Conservation (phyloP, 2,888 invertebrate genomes). For the Agrotis segetum region DNA sequence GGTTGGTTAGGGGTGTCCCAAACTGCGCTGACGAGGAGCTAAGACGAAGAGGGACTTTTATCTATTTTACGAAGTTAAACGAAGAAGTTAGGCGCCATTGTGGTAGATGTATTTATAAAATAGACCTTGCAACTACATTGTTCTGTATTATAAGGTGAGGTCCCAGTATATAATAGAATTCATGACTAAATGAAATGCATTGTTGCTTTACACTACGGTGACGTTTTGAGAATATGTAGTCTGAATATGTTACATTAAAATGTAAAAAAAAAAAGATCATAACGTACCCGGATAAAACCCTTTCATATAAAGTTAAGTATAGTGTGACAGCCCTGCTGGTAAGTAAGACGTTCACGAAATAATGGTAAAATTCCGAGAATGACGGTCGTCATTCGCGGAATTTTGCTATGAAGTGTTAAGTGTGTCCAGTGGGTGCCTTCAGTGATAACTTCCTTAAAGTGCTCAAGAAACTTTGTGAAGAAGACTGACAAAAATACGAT, state of each 20-base stretch:
- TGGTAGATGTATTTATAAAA: neutral
- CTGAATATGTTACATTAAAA: no score
- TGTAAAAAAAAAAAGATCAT: no score
- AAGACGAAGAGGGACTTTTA: neutral
- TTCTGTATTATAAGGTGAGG: neutral
- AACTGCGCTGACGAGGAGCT: no score
- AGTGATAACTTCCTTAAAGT: constrained; percentile 19
- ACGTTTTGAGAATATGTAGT: no score
- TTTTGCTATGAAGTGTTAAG: constrained; percentile 35
- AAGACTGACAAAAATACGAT: constrained; percentile 11
- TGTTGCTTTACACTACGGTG: no score
- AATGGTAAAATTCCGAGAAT: constrained; percentile 47
- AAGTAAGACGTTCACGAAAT: constrained; percentile 33
- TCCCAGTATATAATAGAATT: neutral
- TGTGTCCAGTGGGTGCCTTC: constrained; percentile 32
- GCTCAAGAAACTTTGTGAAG: constrained; percentile 2
- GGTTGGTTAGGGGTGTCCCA: constrained; percentile 31
- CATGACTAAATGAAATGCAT: neutral
- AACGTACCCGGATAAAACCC: no score
- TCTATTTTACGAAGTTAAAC: neutral
- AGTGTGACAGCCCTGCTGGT: constrained; percentile 32
- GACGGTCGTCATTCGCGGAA: constrained; percentile 20
- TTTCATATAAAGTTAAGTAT: neutral
- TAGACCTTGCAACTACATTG: neutral
- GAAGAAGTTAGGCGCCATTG: neutral